Percentiles rank a stretch among this genome's conserved stretches.
These are phyloP conservation scores for Anomalospiza imberbis DNA, from an alignment of 2,797 vertebrate genomes.

Conservation along the genomic window DNA sequence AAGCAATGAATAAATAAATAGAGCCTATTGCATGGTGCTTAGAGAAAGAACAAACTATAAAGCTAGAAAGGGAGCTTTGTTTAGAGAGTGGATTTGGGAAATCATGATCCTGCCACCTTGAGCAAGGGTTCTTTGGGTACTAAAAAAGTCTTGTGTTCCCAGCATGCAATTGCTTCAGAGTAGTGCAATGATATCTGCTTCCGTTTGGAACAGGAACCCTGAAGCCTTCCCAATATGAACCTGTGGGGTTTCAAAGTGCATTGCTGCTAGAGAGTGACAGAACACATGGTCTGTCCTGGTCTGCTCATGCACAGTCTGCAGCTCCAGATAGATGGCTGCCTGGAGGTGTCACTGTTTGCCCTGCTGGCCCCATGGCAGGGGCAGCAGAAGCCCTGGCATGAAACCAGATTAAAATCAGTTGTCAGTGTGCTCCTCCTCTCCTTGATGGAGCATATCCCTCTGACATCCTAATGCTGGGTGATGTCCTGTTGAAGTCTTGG, in stretches of 20 bases:
- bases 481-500: neutral
- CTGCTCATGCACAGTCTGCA: accelerated
- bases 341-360: neutral
- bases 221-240: neutral
- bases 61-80: neutral
- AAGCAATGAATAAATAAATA: neutral
- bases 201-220: neutral
- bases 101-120: neutral
- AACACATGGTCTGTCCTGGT: neutral
- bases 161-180: neutral
- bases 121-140: neutral
- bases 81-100: neutral
- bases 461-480: accelerated
- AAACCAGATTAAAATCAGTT: neutral
- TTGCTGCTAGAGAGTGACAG: neutral
- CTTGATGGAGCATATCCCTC: neutral
- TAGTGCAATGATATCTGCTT: neutral
- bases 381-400: neutral
- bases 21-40: neutral
- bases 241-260: too few relatives aligned
- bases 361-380: neutral
- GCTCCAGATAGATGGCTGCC: neutral
- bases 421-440: neutral
- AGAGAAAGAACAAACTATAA: neutral
- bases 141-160: neutral